These are phyloP conservation scores for Pogonocichla stellata DNA, from an alignment of 2,113 vertebrate genomes.

Conservation along the genomic window DNA sequence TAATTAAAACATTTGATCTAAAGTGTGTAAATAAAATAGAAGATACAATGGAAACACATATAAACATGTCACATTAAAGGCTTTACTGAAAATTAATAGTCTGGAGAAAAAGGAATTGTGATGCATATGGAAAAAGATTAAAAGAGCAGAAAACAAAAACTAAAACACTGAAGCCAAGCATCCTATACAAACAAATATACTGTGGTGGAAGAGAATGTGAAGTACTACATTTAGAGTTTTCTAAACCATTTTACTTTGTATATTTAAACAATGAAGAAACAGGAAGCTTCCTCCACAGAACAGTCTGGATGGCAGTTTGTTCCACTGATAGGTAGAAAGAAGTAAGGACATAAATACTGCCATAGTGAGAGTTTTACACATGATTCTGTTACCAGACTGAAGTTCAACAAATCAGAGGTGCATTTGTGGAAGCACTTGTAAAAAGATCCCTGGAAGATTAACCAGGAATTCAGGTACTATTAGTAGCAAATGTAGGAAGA, in stretches of 20 bases:
- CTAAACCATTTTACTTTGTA: neutral
- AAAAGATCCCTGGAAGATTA: neutral
- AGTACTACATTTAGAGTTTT: neutral
- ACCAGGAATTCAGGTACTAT: neutral
- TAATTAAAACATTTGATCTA: slow-evolving; percentile 16
- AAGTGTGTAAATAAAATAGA: slow-evolving; percentile 36
- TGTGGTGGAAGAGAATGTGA: neutral
- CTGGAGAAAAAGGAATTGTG: neutral
- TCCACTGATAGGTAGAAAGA: neutral
- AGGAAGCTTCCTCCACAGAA: neutral
- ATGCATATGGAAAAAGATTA: neutral
- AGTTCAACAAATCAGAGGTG: neutral
- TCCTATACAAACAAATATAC: slow-evolving; percentile 22
- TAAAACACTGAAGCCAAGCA: neutral
- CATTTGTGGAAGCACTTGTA: neutral
- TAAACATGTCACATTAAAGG: slow-evolving; percentile 43
- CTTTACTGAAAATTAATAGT: neutral
- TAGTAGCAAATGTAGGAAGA: neutral
- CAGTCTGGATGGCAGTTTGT: neutral
- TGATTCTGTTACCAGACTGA: neutral
- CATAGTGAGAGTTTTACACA: neutral
- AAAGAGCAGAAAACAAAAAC: neutral
- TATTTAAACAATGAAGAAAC: slow-evolving; percentile 2
- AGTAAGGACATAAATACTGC: neutral
- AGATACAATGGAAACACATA: slow-evolving; percentile 21